These are phyloP conservation scores for Phthorimaea operculella DNA, from an alignment of 1,140 invertebrate genomes.

Conservation along the genomic window DNA sequence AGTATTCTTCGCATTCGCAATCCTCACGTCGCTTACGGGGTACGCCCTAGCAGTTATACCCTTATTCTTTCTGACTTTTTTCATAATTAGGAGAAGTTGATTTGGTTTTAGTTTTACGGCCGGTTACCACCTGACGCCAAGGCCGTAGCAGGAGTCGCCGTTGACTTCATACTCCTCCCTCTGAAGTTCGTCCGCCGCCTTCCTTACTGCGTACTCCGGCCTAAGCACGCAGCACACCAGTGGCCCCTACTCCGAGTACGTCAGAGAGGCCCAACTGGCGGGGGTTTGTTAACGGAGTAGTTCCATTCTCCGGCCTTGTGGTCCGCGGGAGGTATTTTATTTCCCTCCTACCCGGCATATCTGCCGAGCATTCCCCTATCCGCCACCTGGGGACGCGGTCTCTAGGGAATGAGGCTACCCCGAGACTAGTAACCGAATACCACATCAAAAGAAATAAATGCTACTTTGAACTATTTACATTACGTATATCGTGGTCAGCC, in stretches of 20 bases:
- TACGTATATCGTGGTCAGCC: no score
- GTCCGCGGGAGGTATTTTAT: constrained; percentile 11
- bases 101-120: no score
- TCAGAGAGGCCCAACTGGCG: background rate
- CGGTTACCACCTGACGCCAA: background rate
- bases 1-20: no score
- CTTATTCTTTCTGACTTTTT: no score
- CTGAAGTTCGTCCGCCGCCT: background rate
- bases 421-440: no score
- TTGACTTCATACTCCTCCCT: background rate
- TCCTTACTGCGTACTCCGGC: background rate
- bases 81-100: no score
- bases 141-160: background rate
- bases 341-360: constrained; percentile 10
- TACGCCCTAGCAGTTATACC: no score
- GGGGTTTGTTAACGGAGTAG: constrained; percentile 8
- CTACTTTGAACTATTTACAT: no score
- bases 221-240: background rate
- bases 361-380: constrained; percentile 8
- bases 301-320: constrained; percentile 9
- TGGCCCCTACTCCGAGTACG: background rate
- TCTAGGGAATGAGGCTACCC: constrained; percentile 7
- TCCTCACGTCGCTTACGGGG: no score
- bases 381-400: constrained; percentile 10
- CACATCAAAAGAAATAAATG: no score